phyloP scores from a whole-genome alignment of 2,113 vertebrate genomes.

The Gambusia affinis region DNA sequence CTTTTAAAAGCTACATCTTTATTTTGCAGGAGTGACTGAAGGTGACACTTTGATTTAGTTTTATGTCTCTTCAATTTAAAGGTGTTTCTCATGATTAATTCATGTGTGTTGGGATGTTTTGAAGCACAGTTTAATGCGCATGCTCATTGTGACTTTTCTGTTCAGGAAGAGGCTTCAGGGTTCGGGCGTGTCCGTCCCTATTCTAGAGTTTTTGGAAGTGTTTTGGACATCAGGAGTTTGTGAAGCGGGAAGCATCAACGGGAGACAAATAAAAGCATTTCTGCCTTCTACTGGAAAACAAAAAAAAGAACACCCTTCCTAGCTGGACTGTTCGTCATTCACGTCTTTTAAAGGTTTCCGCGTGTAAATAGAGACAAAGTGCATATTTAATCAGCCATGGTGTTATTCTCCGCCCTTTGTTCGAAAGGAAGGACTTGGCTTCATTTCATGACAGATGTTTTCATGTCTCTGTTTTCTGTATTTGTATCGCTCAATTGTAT shows the following conservation, averaged over 20 bases:
- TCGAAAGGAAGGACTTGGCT: slow-evolving; percentile 53
- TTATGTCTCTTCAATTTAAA: slow-evolving; percentile 35
- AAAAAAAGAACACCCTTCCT: slow-evolving; percentile 17
- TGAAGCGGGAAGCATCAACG: slow-evolving; percentile 9
- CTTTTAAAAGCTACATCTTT: slow-evolving; percentile 57
- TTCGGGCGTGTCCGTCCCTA: background rate
- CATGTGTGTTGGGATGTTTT: slow-evolving; percentile 64
- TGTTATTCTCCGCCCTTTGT: slow-evolving; percentile 49
- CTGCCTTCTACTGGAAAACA: slow-evolving; percentile 54
- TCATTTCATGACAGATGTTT: slow-evolving; percentile 72
- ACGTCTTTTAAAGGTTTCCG: slow-evolving; percentile 45
- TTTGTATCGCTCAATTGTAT: slow-evolving; percentile 83
- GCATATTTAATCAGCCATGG: slow-evolving; percentile 74
- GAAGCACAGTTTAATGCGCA: slow-evolving; percentile 62
- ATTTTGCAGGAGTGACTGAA: slow-evolving; percentile 71
- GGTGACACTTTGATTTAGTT: slow-evolving; percentile 30
- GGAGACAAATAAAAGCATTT: slow-evolving; percentile 16
- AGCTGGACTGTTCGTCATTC: slow-evolving; percentile 36
- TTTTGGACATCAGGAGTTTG: slow-evolving; percentile 13
- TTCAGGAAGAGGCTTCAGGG: slow-evolving; percentile 12
- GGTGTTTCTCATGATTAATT: slow-evolving; percentile 67
- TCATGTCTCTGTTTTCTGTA: slow-evolving; percentile 78
- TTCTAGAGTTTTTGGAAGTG: background rate
- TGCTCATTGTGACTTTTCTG: slow-evolving; percentile 56
- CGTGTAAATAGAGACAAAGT: slow-evolving; percentile 71